These are phyloP conservation scores for Troglohyphantes excavatus DNA, from an alignment of 2,888 invertebrate genomes.

Conservation along the genomic window DNA sequence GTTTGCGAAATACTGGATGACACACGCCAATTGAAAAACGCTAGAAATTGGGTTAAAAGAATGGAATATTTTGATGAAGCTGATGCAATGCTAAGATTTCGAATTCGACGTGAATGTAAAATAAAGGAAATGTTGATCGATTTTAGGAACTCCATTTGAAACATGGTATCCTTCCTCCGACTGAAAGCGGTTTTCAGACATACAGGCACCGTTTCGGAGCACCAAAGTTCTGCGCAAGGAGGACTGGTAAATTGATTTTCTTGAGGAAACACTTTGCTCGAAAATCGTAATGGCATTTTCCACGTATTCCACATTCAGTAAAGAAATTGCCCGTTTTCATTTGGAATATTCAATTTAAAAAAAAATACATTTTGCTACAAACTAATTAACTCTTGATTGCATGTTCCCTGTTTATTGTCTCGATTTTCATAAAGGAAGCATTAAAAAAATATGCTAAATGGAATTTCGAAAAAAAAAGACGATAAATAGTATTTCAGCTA, in stretches of 20 bases:
- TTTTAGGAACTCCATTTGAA: constrained; percentile 22
- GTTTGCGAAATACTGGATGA: not conserved
- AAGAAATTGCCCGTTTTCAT: too few species aligned
- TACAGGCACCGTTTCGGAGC: not conserved
- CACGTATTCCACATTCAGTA: too few species aligned
- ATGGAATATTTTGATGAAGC: not conserved
- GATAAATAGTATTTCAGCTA: too few species aligned
- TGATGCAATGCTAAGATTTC: not conserved
- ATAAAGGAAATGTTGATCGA: constrained; percentile 25
- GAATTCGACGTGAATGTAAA: not conserved
- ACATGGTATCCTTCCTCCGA: constrained; percentile 18
- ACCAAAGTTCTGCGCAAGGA: constrained; percentile 1
- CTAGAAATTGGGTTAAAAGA: not conserved
- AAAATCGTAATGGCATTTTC: not conserved
- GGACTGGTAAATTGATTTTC: not conserved
- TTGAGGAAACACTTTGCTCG: not conserved
- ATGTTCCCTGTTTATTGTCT: too few species aligned
- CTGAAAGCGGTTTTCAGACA: not conserved
- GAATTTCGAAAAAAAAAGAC: too few species aligned
- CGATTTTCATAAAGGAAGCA: too few species aligned
- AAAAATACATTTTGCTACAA: too few species aligned
- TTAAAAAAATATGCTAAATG: too few species aligned
- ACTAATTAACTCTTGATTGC: too few species aligned
- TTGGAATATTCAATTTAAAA: too few species aligned
- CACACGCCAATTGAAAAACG: not conserved